Base-by-base conservation (phyloP, 2,113 vertebrate species). In the Theristicus caerulescens region DNA sequence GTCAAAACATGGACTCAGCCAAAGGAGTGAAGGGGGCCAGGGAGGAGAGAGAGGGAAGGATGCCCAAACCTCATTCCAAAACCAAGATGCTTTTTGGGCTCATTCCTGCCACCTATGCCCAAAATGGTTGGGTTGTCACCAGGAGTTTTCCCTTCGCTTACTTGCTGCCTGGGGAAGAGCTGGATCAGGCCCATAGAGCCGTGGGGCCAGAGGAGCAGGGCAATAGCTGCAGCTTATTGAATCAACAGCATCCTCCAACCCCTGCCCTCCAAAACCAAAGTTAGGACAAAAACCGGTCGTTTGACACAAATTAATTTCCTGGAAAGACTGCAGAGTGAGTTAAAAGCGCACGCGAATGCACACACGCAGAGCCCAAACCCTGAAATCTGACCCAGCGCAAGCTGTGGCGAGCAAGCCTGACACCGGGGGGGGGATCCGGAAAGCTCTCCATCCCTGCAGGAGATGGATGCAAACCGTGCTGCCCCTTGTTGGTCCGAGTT, bases 241-340 rank as follows among this genome's bases (percentile, higher is more conserved):
- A 93, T 73, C 59, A 67, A 34, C 54, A 82, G 74, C 5, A 2
- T 58, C 77, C 62, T 90, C 49, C 73, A 82, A 62, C 27, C 29
- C 18, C 44, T 17, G 32, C 31, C 25, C 42, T 94, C 36, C 54
- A 80, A 34, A 77, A 87, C 22, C 57, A 94, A 82, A 90, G 49
- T 34, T 36, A 92, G 36, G 62, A 88, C 51, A 67, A 76, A 93
- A 38, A 18, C 7, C 47, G 34, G 5, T 32, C 2, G 4, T 76
- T 57, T 89, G 79, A 90, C 54, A 85, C 79, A 92, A 88, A 84
- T 90, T 71, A 81, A 95, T 96, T 92, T 96, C 93, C 93, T 67
- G 90, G 36, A 44, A 92, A 92, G 91, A 14, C 66, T 59, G 78
- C 88, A 71, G 77, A 82, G 79, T 2, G 40, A 93, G 70, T 97